Conservation (phyloP, 2,888 invertebrate species). For the Busseola fusca region DNA sequence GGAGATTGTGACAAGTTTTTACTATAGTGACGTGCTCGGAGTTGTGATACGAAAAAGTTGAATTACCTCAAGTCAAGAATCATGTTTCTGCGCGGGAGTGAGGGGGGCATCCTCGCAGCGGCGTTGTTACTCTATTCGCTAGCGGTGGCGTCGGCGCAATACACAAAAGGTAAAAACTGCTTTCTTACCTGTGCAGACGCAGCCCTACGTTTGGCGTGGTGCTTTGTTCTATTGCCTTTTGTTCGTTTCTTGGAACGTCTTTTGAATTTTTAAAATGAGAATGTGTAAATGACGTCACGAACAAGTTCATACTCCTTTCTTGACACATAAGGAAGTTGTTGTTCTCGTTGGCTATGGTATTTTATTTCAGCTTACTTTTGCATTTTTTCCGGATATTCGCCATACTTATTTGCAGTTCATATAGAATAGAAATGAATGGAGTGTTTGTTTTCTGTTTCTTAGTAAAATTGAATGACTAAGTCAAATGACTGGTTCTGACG, state of each 20-base stretch:
- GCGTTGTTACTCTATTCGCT: constrained; percentile 80
- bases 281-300: constrained; percentile 55
- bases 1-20: constrained; percentile 84
- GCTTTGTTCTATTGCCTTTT: constrained; percentile 82
- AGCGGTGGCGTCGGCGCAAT: constrained; percentile 83
- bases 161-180: constrained; percentile 85
- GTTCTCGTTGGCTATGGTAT: constrained; percentile 7
- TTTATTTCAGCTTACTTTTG: background rate
- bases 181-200: constrained; percentile 81
- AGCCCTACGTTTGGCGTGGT: constrained; percentile 68
- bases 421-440: constrained; percentile 10
- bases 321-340: constrained; percentile 9
- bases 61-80: constrained; percentile 72
- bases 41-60: constrained; percentile 77
- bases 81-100: constrained; percentile 81
- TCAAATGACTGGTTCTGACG: constrained; percentile 56
- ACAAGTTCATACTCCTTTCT: constrained; percentile 31
- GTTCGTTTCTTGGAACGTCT: constrained; percentile 72
- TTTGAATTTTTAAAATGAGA: constrained; percentile 55
- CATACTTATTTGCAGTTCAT: constrained; percentile 1
- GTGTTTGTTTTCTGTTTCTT: constrained; percentile 58
- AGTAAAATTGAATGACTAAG: constrained; percentile 62
- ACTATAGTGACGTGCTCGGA: constrained; percentile 82
- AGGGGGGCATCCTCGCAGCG: constrained; percentile 79
- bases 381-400: constrained; percentile 5